A percentile compares a stretch with the other conserved stretches of the same genome.
Conservation (phyloP, 2,888 invertebrate species). For the Eledona agricola region DNA sequence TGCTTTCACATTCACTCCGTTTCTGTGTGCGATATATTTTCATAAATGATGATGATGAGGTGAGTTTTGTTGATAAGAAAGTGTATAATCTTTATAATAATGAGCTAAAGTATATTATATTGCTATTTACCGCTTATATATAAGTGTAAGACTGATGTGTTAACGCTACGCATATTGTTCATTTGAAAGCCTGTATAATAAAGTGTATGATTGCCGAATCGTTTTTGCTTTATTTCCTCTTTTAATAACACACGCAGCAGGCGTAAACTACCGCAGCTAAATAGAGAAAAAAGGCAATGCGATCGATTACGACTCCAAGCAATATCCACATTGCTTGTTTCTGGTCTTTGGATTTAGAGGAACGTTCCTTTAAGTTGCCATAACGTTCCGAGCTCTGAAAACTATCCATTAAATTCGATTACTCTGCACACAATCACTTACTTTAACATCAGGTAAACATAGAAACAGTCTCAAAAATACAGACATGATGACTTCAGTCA, state of each 20-base stretch:
- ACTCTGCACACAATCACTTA: conserved; percentile 35
- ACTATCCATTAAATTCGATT: conserved; percentile 3
- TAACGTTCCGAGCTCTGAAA: conserved; percentile 52
- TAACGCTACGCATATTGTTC: conserved; percentile 59
- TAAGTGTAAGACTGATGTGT: conserved; percentile 62
- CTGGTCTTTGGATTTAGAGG: conserved; percentile 42
- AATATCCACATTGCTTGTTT: conserved; percentile 55
- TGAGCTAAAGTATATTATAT: conserved; percentile 49
- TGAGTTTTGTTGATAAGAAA: conserved; percentile 36
- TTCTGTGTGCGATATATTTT: conserved; percentile 45
- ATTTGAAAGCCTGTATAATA: conserved; percentile 60
- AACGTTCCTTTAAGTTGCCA: conserved; percentile 48
- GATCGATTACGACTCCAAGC: conserved; percentile 54
- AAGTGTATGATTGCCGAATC: conserved; percentile 56
- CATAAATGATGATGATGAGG: too few species aligned
- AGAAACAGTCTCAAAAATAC: conserved; percentile 48
- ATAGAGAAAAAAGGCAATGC: conserved; percentile 53
- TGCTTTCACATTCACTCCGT: conserved; percentile 18
- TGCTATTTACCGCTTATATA: conserved; percentile 52
- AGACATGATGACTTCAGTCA: conserved; percentile 51
- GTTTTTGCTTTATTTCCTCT: conserved; percentile 9
- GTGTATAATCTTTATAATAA: conserved; percentile 42
- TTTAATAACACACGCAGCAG: conserved; percentile 26
- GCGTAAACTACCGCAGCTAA: conserved; percentile 45
- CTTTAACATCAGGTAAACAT: conserved; percentile 53